These are phyloP conservation scores for Philypnodon macrostomus DNA, from an alignment of 2,797 vertebrate species.

Conservation along the genomic window DNA sequence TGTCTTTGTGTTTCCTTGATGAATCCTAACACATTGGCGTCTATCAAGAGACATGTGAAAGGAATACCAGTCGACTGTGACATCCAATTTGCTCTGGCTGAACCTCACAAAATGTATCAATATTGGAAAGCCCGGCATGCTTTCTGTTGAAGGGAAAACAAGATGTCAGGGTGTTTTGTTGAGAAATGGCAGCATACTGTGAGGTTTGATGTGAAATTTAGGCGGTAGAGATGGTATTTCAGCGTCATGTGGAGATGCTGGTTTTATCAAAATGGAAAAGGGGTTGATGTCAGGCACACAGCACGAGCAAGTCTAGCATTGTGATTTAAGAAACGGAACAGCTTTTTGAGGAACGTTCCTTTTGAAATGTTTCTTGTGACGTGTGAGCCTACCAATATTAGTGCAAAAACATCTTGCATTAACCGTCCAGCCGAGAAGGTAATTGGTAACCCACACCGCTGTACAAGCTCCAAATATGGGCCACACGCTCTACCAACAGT, in stretches of 20 bases:
- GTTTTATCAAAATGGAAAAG: too few relatives aligned
- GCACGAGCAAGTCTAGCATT: too few relatives aligned
- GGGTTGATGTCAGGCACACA: too few relatives aligned
- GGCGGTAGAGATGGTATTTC: constrained; percentile 12
- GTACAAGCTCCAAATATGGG: too few relatives aligned
- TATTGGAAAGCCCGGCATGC: background rate
- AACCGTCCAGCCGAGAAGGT: too few relatives aligned
- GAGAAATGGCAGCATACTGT: constrained; percentile 8
- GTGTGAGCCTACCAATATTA: too few relatives aligned
- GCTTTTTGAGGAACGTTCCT: too few relatives aligned
- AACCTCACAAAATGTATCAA: constrained; percentile 3
- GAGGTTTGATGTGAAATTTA: constrained; percentile 4
- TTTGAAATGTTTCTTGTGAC: too few relatives aligned
- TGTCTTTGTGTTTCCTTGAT: constrained; percentile 22
- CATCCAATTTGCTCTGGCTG: constrained; percentile 20
- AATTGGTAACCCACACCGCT: too few relatives aligned
- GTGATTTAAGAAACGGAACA: too few relatives aligned
- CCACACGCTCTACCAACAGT: too few relatives aligned
- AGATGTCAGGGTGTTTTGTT: background rate
- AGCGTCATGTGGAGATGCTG: background rate
- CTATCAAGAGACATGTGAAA: background rate
- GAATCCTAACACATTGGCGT: background rate
- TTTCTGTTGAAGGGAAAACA: constrained; percentile 8
- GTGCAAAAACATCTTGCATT: too few relatives aligned
- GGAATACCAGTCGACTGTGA: constrained; percentile 1